These are phyloP conservation scores for Sweltsa coloradensis DNA, from an alignment of 1,140 invertebrate species.

Conservation along the genomic window DNA sequence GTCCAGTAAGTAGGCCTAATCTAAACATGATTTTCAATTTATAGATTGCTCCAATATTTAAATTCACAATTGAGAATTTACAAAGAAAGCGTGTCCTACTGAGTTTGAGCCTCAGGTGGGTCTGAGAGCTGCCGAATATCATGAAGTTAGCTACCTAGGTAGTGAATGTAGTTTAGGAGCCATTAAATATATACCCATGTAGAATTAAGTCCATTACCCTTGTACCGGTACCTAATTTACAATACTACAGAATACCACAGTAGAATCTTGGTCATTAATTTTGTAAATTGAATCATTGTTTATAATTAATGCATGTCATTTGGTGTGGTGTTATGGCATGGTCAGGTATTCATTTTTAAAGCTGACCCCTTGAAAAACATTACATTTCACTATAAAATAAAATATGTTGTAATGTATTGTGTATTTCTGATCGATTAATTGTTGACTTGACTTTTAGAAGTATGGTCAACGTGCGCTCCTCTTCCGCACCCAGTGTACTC, in stretches of 20 bases:
- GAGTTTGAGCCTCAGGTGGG: too few relatives aligned
- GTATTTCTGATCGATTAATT: not conserved
- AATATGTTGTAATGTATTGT: slow-evolving; percentile 1
- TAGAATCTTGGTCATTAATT: too few relatives aligned
- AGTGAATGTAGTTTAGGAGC: too few relatives aligned
- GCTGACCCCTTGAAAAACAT: not conserved
- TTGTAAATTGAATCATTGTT: too few relatives aligned
- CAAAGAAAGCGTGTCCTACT: too few relatives aligned
- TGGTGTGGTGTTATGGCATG: not conserved
- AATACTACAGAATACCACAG: too few relatives aligned
- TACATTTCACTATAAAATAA: not conserved
- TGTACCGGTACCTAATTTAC: too few relatives aligned
- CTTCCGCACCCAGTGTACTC: slow-evolving; percentile 19
- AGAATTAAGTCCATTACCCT: too few relatives aligned
- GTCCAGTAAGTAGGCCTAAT: slow-evolving; percentile 12
- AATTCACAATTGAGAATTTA: not conserved
- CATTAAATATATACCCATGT: too few relatives aligned
- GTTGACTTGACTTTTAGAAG: slow-evolving; percentile 15
- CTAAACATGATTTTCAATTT: not conserved
- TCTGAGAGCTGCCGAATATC: too few relatives aligned
- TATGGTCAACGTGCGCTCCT: slow-evolving; percentile 16
- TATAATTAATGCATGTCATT: too few relatives aligned
- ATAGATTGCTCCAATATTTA: not conserved
- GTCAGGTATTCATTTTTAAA: not conserved
- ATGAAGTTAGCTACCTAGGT: too few relatives aligned